Percentiles rank a stretch among this genome's conserved stretches.
Evolutionary conservation across 2,797 vertebrate genomes (phyloP).

Genomic region (Gobionotothen gibberifrons): DNA sequence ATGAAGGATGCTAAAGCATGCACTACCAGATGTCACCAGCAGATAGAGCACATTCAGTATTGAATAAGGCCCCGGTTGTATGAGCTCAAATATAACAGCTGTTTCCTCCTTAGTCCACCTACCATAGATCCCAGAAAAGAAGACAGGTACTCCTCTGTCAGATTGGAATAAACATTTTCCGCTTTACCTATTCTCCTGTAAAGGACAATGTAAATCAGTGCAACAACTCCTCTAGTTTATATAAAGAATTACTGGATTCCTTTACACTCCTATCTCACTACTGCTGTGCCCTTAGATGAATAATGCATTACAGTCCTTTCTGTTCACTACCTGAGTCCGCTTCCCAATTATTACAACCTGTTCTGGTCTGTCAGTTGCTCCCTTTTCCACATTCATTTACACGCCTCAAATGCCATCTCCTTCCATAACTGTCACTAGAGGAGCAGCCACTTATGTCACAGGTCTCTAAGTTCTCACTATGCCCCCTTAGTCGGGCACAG

Average conservation of each 20-base stretch:
- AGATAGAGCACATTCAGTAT: slow-evolving; percentile 76
- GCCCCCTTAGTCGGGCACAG: slow-evolving; percentile 13
- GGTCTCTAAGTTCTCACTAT: slow-evolving; percentile 11
- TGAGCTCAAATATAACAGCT: slow-evolving; percentile 20
- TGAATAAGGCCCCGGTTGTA: slow-evolving; percentile 12
- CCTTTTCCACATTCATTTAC: slow-evolving; percentile 43
- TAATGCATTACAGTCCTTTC: slow-evolving; percentile 54
- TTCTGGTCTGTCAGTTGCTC: slow-evolving; percentile 46
- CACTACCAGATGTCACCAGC: slow-evolving; percentile 67
- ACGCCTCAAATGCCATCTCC: slow-evolving; percentile 23
- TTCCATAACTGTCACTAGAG: slow-evolving; percentile 10
- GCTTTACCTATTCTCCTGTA: not conserved
- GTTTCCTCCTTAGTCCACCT: slow-evolving; percentile 22
- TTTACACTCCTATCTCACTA: slow-evolving; percentile 21
- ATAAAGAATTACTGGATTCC: slow-evolving; percentile 18
- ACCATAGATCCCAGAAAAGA: slow-evolving; percentile 5
- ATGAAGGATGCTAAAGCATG: slow-evolving; percentile 3
- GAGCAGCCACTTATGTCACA: slow-evolving; percentile 36
- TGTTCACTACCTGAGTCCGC: slow-evolving; percentile 46
- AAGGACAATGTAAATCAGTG: slow-evolving; percentile 20
- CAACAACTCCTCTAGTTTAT: slow-evolving; percentile 6
- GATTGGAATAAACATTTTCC: not conserved
- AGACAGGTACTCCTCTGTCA: slow-evolving; percentile 1
- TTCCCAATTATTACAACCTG: slow-evolving; percentile 52
- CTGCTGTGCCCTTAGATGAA: slow-evolving; percentile 50